These are phyloP conservation scores for Xyrichtys novacula DNA, from an alignment of 2,797 vertebrate genomes.

Conservation along the genomic window DNA sequence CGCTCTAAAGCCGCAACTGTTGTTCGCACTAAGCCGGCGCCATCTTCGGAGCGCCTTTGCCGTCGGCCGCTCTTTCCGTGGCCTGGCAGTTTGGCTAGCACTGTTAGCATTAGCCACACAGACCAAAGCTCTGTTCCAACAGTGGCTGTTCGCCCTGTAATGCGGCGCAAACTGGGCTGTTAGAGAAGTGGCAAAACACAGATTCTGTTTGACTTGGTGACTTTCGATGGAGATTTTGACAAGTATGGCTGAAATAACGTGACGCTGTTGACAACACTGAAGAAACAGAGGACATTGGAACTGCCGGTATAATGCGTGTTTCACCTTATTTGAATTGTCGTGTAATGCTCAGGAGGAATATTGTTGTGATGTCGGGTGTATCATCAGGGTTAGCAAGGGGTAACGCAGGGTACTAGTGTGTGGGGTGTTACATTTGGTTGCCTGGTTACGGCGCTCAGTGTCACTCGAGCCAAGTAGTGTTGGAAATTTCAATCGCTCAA, in stretches of 20 bases:
- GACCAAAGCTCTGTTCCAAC: too few species aligned
- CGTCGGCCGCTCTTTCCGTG: constrained; percentile 62
- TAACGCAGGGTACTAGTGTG: constrained; percentile 10
- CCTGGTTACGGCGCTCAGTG: constrained; percentile 62
- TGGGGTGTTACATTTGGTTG: constrained; percentile 61
- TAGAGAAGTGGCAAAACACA: too few species aligned
- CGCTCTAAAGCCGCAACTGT: constrained; percentile 39
- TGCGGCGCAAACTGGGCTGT: too few species aligned
- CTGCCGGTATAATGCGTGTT: not conserved
- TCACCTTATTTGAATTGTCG: constrained; percentile 70
- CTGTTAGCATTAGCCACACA: constrained; percentile 65
- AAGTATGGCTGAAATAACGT: too few species aligned
- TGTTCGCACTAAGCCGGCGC: constrained; percentile 67
- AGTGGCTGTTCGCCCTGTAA: too few species aligned
- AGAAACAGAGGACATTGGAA: not conserved
- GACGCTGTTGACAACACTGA: not conserved
- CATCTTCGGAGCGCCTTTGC: constrained; percentile 72
- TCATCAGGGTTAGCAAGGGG: not conserved
- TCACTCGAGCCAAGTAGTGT: constrained; percentile 39
- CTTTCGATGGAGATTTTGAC: too few species aligned
- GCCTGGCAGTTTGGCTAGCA: constrained; percentile 62
- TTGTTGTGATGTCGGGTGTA: constrained; percentile 40
- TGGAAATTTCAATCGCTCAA: too few species aligned
- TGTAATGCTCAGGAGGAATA: constrained; percentile 51
- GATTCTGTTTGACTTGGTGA: too few species aligned